Conservation (phyloP, 1,140 invertebrate genomes). For the Cydia pomonella region DNA sequence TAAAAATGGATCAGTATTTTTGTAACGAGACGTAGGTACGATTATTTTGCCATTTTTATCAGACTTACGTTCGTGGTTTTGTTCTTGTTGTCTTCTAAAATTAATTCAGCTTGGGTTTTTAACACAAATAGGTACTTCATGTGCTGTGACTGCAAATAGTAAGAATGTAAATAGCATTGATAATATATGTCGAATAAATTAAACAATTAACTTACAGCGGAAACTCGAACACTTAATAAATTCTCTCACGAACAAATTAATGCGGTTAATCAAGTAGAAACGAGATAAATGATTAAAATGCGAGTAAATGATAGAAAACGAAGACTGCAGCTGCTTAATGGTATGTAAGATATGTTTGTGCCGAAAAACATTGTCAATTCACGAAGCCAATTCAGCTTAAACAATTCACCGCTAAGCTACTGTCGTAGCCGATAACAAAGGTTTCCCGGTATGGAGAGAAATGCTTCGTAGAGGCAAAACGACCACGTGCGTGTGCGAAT, state of each 20-base stretch:
- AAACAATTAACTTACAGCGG: not conserved
- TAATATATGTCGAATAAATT: not conserved
- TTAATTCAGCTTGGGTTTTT: not conserved
- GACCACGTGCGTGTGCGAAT: too few species aligned
- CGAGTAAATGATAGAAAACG: not conserved
- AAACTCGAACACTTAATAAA: not conserved
- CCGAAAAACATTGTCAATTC: not conserved
- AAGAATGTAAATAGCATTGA: not conserved
- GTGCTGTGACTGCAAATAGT: not conserved
- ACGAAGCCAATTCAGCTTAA: too few species aligned
- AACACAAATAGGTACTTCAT: not conserved
- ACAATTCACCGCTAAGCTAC: too few species aligned
- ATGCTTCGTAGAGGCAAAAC: too few species aligned
- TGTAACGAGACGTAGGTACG: not conserved
- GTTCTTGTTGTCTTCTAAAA: not conserved
- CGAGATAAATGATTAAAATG: constrained; percentile 12
- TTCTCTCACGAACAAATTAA: constrained; percentile 7
- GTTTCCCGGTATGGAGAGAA: too few species aligned
- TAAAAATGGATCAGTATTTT: constrained; percentile 1
- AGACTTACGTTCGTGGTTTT: not conserved
- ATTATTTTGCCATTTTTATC: not conserved
- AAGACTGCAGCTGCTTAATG: not conserved
- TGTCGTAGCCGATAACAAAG: too few species aligned
- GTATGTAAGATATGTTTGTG: not conserved
- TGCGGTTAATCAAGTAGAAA: not conserved